phyloP scores from a whole-genome alignment of 2,888 invertebrate species.

The Ormia ochracea region DNA sequence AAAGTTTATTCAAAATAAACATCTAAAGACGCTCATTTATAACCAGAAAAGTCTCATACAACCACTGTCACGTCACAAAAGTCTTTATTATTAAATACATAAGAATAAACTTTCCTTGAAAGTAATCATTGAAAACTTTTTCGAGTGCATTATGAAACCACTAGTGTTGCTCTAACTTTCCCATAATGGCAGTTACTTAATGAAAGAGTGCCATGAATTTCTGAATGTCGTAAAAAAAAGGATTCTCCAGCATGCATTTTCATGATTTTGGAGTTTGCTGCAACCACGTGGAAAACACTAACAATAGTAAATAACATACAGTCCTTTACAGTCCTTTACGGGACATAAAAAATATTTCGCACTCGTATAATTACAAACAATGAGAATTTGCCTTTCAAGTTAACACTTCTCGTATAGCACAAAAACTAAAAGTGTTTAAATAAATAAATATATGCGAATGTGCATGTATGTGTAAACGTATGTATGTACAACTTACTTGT shows the following conservation, averaged over 20 bases:
- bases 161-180: conserved; percentile 71
- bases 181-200: conserved; percentile 72
- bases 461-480: no score
- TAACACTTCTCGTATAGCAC: conserved; percentile 36
- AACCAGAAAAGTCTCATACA: no score
- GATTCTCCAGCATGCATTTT: conserved; percentile 66
- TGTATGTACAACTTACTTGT: background rate
- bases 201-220: conserved; percentile 66
- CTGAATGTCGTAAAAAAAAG: conserved; percentile 43
- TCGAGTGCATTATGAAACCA: conserved; percentile 35
- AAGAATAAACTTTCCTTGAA: no score
- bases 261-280: conserved; percentile 39
- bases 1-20: no score
- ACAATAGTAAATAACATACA: conserved; percentile 30
- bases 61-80: no score
- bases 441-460: no score
- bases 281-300: conserved; percentile 8
- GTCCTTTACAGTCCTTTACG: conserved; percentile 32
- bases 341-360: conserved; percentile 15
- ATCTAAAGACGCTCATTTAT: no score
- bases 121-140: no score
- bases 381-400: conserved; percentile 49
- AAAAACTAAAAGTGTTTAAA: no score
- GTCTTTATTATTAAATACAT: no score
- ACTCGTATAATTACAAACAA: conserved; percentile 49